Base-by-base conservation (phyloP, 2,888 invertebrate genomes). In the Drosophila diplacantha region DNA sequence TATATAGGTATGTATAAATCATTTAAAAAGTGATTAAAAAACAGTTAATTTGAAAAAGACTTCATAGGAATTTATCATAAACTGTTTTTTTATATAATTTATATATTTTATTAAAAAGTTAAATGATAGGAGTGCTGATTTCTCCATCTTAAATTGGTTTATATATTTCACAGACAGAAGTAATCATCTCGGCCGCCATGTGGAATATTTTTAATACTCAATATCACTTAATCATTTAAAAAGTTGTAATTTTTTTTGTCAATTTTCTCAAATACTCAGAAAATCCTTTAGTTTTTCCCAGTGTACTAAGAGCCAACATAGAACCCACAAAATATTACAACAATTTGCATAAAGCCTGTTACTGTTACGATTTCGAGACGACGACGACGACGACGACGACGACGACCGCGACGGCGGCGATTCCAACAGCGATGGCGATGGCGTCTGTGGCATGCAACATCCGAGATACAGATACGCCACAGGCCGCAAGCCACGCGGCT, bases 271-370 rank as follows among this genome's bases (percentile, higher is more conserved):
- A 12, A 29, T 4, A 22, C 12, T 2, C 0, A 3, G 24, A 7
- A 2, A 14, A 12, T 0, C 4, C 2, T 6, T 6, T 5, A 0
- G 0, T 43, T 31, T 24, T 7, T 24, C 20, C 11, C 74, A 66
- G 38, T 56, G 39, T 16, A 43, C 29, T 35, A 35, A 43, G 24
- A 52, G 41, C 49, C 67, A 50, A 44, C 39, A 58, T 53, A 47
- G 66, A 59, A 59, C 58, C 61, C 59, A 76, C 58, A 60, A 78
- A 82, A 82, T 78, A 78, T 82, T 84, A 72, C 83, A 78, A 82
- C 84, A 74, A 78, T 78, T 78, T 78, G 78, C 78, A 78, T 78
- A 69, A 75, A 73, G 83, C 76, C 84, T 70, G 77, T 83, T 77
- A 73, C 81, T 76, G 78, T 76, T 80, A 82, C 81, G 74, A 80